Base-by-base conservation (phyloP, 2,113 vertebrate species). In the Macroglossus sobrinus region DNA sequence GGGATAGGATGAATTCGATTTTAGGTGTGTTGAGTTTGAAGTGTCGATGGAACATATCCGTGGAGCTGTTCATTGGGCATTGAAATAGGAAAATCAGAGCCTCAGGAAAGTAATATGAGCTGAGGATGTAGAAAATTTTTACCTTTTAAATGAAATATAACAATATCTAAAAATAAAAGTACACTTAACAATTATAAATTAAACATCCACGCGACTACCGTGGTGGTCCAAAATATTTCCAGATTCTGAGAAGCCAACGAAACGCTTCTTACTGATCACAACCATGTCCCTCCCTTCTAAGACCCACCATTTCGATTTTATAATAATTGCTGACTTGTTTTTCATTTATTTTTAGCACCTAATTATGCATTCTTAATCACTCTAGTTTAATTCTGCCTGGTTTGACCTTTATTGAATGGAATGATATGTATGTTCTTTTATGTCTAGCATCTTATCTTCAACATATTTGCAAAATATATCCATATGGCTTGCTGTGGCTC, bases 391-490 rank as follows among this genome's bases (percentile, higher is more conserved):
- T 57, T 91, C 40, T 87, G n/a, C 35, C 80, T 71, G 26, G 93
- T 93, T 91, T 95, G 63, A 91, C 30, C 57, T 84, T 97, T 91
- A 88, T 87, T 61, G 43, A 92, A 86, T 76, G 11, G 38, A 89
- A 76, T 72, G 22, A 71, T 4, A 2, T 2, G 7, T 5, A 8
- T 40, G 21, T 93, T 80, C 30, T 90, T 90, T 86, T 71, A 53
- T 33, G 14, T 30, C 69, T 50, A 2, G 3, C 38, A 24, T 47
- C 47, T 89, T 90, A 8, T 55, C 43, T 82, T 79, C 43, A 79
- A 38, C 0, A 12, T 24, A 69, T n/a, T 72, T 79, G 22, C 7
- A 76, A 69, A 75, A 69, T 47, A 7, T 30, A 40, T 53, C 30
- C 18, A 43, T 19, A 19, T 10, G 13, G 9, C 35, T n/a, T 30